Base-by-base conservation (phyloP, 2,888 invertebrate species). In the Lottia scabra region DNA sequence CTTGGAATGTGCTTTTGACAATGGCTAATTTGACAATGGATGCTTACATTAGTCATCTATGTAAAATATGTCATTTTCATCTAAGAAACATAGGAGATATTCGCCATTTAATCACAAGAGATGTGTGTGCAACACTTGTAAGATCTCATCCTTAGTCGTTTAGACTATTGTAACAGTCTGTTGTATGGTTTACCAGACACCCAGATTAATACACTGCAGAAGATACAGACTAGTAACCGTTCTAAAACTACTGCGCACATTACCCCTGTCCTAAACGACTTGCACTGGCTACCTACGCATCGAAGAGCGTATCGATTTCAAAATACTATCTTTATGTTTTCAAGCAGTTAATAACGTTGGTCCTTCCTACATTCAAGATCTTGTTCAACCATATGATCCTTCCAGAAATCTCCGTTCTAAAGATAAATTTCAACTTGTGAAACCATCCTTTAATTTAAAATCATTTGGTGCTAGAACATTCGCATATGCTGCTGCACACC, bases 1-100 rank as follows among this genome's bases (percentile, higher is more conserved):
- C 71, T 74, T 19, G 71, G 71, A 56, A 71, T 68, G 16, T n/a
- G 66, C 16, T 63, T 74, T 12, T 68, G 68, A 48, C 38, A 56
- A 30, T n/a, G n/a, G n/a, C n/a, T 15, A 45, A 68, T 16, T 23
- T 74, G 19, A 27, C 23, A 38, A 71, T 74, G 71, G 68, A 71
- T 15, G 19, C 30, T 62, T 68, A 74, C 62, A 68, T 71, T 6
- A 72, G 65, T 45, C 38, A 16, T 62, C 56, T 74, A 26, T 67
- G 45, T 3, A 68, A 48, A 48, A 48, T 1, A 8, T 15, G n/a
- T 15, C 48, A 48, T 48, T 48, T n/a, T 16, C 48, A 48, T 19
- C 16, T 48, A n/a, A 0, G 48, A 48, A 48, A 48, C 48, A 48
- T 48, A n/a, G 15, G 48, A 6, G 16, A 12, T n/a, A 48, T 48